Percentiles rank a stretch among this genome's conserved stretches.
Conservation (phyloP, 2,113 vertebrate genomes). For the Ciconia boyciana region DNA sequence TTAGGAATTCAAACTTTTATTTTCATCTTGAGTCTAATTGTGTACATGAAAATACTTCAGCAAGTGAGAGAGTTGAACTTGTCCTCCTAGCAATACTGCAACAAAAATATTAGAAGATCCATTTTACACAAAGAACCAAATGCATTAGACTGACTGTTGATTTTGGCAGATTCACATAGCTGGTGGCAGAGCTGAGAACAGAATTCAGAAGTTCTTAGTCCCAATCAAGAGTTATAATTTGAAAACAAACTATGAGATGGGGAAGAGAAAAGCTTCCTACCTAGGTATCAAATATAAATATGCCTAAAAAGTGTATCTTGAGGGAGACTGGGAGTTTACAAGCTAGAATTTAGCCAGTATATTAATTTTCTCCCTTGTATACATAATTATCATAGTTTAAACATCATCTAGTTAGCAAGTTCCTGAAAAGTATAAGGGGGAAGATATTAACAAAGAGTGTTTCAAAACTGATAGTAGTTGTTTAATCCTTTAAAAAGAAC, state of each 20-base stretch:
- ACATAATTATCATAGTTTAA: neutral
- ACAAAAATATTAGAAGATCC: neutral
- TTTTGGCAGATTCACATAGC: neutral
- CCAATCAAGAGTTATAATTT: neutral
- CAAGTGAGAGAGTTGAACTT: neutral
- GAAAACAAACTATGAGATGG: neutral
- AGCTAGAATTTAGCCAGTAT: neutral
- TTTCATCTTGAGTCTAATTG: neutral
- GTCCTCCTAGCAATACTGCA: neutral
- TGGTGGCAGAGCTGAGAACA: neutral
- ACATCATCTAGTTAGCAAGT: neutral
- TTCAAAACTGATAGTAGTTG: neutral
- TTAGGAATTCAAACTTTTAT: neutral
- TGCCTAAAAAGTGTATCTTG: neutral
- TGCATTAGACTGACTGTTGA: neutral
- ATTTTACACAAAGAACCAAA: neutral
- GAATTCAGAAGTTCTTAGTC: neutral
- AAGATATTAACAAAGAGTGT: neutral
- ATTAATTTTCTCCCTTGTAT: neutral
- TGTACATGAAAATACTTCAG: neutral
- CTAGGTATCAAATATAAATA: neutral
- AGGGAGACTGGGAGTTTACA: neutral
- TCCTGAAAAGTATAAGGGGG: neutral
- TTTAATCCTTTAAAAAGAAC: neutral
- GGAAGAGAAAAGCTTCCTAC: neutral